Conservation (phyloP, 2,888 invertebrate species). For the Heteropelma amictum region DNA sequence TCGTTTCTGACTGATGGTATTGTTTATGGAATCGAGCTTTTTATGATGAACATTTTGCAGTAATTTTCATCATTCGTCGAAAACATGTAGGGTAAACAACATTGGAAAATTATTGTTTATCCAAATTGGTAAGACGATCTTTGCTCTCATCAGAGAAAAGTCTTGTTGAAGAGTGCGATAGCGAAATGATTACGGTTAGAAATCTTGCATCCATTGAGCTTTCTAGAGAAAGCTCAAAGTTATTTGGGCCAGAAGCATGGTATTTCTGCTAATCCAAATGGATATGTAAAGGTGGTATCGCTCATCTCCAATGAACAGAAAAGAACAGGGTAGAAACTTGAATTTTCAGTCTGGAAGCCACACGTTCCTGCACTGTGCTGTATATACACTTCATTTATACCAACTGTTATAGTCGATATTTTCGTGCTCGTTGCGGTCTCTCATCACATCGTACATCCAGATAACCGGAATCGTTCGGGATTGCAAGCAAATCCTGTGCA, state of each 20-base stretch:
- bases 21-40: too few species aligned
- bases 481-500: slow-evolving; percentile 31
- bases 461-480: slow-evolving; percentile 46
- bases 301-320: slow-evolving; percentile 15
- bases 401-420: too few species aligned
- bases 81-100: too few species aligned
- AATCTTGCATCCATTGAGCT: neutral
- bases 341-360: neutral
- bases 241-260: neutral
- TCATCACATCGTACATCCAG: slow-evolving; percentile 33
- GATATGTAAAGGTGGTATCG: neutral
- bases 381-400: slow-evolving; percentile 16
- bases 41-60: too few species aligned
- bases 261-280: neutral
- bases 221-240: neutral
- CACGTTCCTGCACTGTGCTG: neutral
- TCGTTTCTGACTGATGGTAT: too few species aligned
- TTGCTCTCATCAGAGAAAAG: too few species aligned
- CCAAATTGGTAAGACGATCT: too few species aligned
- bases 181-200: neutral
- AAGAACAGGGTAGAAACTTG: neutral
- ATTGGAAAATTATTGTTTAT: too few species aligned
- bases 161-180: too few species aligned
- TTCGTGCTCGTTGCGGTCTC: slow-evolving; percentile 12
- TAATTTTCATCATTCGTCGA: too few species aligned